Base-by-base conservation (phyloP, 1,140 invertebrate species). In the Cotesia chilonis region DNA sequence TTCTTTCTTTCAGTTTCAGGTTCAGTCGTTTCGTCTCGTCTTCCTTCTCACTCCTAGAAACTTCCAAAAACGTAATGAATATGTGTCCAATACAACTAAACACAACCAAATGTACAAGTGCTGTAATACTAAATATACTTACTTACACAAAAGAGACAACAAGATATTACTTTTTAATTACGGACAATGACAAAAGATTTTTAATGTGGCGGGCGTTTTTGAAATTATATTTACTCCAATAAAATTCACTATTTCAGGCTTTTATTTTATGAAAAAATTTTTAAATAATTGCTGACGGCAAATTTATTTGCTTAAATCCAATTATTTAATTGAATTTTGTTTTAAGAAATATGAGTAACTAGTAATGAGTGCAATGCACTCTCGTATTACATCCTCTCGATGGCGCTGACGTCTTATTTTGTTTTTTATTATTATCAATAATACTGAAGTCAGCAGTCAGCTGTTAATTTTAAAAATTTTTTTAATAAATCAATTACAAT, bases 1-100 rank as follows among this genome's bases (percentile, higher is more conserved):
- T 63, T 36, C 7, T 9, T 20, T 35, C 17, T 36, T n/a, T 63
- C 10, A 51, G 14, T 41, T 20, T 28, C 20, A 20, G 14, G 17
- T 59, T 59, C 14, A 20, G 17, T 59, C 14, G 17, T 17, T n/a
- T 59, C 55, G 57, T 59, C 6, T n/a, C 4, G 14, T 5, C 35
- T 17, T 71, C 47, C 5, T 60, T 70, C 60, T 65, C 60, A 64
- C 61, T 71, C 64, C 60, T 71, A 71, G 61, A 71, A 71, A 71
- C 20, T 61, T 71, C 61, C 60, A 55, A 71, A 35, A 65, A 28
- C 28, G 28, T 28, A 28, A 28, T 28, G 69, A 51, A 5, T 37
- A 35, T 72, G 52, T 52, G 70, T 71, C 52, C 20, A 28, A 38
- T 47, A 47, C 41, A 47, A 47, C 41, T 47, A 47, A 47, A 47